Evolutionary conservation across 2,797 vertebrate species (phyloP), one percentile per base, ranked within the genome.

Genomic region (Acanthornis magna): DNA sequence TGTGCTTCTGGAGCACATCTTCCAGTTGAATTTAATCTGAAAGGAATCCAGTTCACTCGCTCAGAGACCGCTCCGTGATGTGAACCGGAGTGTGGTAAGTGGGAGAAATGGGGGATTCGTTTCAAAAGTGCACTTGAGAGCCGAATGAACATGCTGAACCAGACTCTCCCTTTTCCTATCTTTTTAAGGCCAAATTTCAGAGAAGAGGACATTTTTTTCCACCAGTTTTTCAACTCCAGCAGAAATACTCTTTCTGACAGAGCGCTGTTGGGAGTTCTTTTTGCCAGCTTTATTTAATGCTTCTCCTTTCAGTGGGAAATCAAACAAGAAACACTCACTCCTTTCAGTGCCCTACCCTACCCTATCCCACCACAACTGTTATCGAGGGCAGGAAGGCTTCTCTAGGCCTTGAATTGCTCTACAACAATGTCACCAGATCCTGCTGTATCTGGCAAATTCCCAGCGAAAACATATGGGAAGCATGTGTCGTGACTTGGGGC

Each of bases 391-490:
- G 66, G 27, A 91, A 84, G 29, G 30, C 25, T 85, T 94, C 88
- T 93, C 58, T 77, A 83, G 88, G 67, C 85, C 85, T 92, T 92
- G 85, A 91, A 94, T 84, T 0, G 3, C 72, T 89, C 61, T 88
- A 42, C 83, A 93, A 72, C 83, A 77, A 91, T 92, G 93, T 72
- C 93, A 92, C 88, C 78, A 94, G 89, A 94, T 95, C 77, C 88
- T 95, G 92, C 81, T 14, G 6, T 62, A 91, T 93, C 81, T 96
- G 95, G 94, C 94, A 80, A 84, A 63, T 21, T 71, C 94, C 91
- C 97, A 96, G 94, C 70, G 66, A 85, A 96, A 90, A 93, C 97
- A 97, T 96, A 96, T 97, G 97, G 96, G 96, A 97, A 96, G 78
- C 96, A 96, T 97, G 96, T 92, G 95, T 89, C 1, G 1, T 96